These are phyloP conservation scores for Nycticorax nycticorax DNA, from an alignment of 2,113 vertebrate genomes.

Conservation along the genomic window DNA sequence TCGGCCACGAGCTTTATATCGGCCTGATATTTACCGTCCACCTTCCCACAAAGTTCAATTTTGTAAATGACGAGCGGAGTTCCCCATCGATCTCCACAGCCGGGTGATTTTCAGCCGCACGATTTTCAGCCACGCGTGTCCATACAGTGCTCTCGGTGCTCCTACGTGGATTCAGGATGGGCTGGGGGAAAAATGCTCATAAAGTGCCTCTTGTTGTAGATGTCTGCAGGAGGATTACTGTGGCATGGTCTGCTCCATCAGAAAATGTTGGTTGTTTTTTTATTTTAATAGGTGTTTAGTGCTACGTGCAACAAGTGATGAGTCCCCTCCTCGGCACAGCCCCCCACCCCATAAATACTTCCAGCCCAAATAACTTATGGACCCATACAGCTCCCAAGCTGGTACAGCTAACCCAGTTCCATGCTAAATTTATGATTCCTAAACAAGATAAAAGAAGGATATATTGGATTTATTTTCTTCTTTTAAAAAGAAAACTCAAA, in stretches of 20 bases:
- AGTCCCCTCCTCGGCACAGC: background rate
- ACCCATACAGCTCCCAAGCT: constrained; percentile 33
- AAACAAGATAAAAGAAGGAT: constrained; percentile 63
- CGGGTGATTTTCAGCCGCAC: background rate
- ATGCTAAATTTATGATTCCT: constrained; percentile 66
- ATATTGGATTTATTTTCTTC: constrained; percentile 48
- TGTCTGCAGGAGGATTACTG: background rate
- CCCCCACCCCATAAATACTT: constrained; percentile 57
- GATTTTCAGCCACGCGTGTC: background rate
- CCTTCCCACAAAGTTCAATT: background rate
- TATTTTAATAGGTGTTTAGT: background rate
- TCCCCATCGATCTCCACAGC: background rate
- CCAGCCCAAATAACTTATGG: constrained; percentile 43
- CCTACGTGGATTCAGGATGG: background rate
- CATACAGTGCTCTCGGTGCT: background rate
- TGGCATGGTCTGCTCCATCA: background rate
- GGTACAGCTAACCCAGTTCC: constrained; percentile 55
- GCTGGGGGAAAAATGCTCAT: background rate
- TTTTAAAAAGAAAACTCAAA: background rate
- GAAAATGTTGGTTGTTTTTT: background rate
- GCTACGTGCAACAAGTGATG: background rate
- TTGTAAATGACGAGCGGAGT: background rate
- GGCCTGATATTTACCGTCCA: background rate
- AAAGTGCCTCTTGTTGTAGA: background rate
- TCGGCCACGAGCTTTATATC: background rate